These are phyloP conservation scores for Anguilla megastoma DNA, from an alignment of 2,797 vertebrate species.

Conservation along the genomic window DNA sequence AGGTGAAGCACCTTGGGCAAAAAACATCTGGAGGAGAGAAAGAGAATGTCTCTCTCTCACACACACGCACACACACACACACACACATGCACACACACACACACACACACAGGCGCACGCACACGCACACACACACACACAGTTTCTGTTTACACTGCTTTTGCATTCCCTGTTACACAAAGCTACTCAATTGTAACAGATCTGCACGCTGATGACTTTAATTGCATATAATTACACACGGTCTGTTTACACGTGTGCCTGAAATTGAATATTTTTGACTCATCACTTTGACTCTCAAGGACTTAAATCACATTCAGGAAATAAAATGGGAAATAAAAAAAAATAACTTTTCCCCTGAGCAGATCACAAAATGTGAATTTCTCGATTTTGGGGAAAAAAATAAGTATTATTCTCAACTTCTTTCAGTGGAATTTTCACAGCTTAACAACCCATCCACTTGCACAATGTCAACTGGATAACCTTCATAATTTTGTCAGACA, in stretches of 20 bases:
- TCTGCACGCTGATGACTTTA: neutral
- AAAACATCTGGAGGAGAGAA: constrained; percentile 5
- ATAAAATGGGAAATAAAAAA: neutral
- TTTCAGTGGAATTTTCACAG: neutral
- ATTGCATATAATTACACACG: neutral
- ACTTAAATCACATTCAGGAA: neutral
- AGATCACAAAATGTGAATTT: too few species aligned
- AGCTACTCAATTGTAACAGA: neutral
- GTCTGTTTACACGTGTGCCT: neutral
- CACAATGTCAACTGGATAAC: neutral
- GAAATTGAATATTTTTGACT: neutral
- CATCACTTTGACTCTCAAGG: neutral
- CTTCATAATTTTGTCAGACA: constrained; percentile 1
- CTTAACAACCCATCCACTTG: neutral
- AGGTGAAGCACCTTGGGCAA: neutral
- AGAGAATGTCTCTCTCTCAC: neutral
- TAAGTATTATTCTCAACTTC: neutral
- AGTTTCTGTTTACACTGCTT: neutral
- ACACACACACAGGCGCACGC: neutral
- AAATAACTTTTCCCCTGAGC: neutral
- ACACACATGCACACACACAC: neutral
- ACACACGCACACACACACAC: neutral
- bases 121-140: neutral
- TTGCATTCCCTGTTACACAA: neutral
- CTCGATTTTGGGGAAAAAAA: too few species aligned